Base-by-base conservation (phyloP, 1,140 invertebrate genomes). In the Batillaria attramentaria region DNA sequence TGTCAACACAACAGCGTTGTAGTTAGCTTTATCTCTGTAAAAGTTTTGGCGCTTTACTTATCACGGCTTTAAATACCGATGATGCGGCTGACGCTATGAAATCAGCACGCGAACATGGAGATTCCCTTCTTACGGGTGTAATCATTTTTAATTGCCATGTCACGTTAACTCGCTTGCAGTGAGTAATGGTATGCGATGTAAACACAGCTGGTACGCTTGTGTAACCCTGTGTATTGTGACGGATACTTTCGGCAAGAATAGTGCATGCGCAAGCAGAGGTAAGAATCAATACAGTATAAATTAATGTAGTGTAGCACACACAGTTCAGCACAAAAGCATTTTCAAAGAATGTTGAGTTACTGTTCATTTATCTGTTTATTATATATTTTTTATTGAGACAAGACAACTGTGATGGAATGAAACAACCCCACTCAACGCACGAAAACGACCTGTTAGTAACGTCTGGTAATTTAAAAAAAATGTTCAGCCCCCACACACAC, bases 31-130 rank as follows among this genome's bases (percentile, higher is more conserved):
- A 24, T 50, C 10, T 72, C 70, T 33, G 3, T 18, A 13, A 42
- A 72, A 50, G 31, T 54, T 28, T 54, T 68, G 37, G 20, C 8
- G 65, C 65, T 68, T 16, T 33, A 5, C 35, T 72, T 46, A 72
- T 72, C 70, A 50, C 10, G n/a, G 16, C 43, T 50, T 54, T 42
- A 72, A 50, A 72, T 72, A 54, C 42, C 8, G 70, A 72, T 72
- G 70, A 54, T 72, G n/a, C 70, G 46, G 18, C 18, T 42, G 43
- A 42, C 6, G 41, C 3, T 13, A 13, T 50, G 10, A 50, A 24
- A 24, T 50, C 10, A 50, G 10, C 24, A 10, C 24, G 10, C 24
- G 10, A 10, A 50, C 10, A 50, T 50, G 46, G 46, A 10, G 24
- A 50, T 13, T 8, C 46, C 46, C 10, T 50, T 8, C 24, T 50